phyloP scores from a whole-genome alignment of 2,113 vertebrate species.

The Labrus mixtus region DNA sequence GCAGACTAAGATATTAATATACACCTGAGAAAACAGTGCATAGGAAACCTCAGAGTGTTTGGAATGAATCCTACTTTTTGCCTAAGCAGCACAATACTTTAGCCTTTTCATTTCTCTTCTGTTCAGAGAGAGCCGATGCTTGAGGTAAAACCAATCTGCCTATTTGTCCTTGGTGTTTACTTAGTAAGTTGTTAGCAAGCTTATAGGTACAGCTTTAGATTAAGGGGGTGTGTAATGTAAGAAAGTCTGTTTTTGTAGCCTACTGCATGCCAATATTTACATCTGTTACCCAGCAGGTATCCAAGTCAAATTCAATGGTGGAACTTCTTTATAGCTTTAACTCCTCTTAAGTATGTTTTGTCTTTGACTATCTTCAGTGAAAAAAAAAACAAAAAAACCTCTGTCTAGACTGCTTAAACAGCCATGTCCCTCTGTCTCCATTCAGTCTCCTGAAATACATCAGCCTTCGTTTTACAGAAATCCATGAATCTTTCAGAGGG shows the following conservation, averaged over 20 bases:
- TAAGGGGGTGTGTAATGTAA: background rate
- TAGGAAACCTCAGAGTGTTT: too few species aligned
- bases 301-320: background rate
- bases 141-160: background rate
- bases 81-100: too few species aligned
- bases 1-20: conserved; percentile 24
- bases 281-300: background rate
- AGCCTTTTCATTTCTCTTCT: background rate
- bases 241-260: background rate
- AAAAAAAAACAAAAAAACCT: background rate
- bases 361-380: background rate
- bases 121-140: conserved; percentile 9
- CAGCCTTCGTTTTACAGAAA: conserved; percentile 45
- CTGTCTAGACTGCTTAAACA: conserved; percentile 45
- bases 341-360: background rate
- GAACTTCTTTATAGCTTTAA: background rate
- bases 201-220: background rate
- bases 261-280: conserved; percentile 1
- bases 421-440: conserved; percentile 34
- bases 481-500: conserved; percentile 74
- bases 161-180: background rate
- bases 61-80: too few species aligned
- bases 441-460: conserved; percentile 54
- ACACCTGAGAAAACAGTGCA: too few species aligned
- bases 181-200: background rate